Percentiles rank a stretch among this genome's conserved stretches.
These are phyloP conservation scores for Monopterus albus DNA, from an alignment of 2,113 vertebrate genomes.

Conservation along the genomic window DNA sequence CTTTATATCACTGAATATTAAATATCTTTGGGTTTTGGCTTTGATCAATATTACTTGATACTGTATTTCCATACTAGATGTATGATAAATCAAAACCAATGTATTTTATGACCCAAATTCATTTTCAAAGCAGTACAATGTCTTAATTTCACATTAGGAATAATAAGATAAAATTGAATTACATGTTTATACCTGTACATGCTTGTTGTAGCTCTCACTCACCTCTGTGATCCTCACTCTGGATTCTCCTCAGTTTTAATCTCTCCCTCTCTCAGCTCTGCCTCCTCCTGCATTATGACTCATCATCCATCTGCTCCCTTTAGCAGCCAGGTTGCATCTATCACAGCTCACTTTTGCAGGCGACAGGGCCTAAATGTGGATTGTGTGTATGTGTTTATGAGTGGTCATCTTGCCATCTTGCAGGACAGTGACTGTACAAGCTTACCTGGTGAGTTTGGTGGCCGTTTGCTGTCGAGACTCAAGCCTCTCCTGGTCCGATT, in stretches of 20 bases:
- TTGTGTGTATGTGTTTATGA: background rate
- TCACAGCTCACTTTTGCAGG: slow-evolving; percentile 11
- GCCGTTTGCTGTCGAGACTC: slow-evolving; percentile 95
- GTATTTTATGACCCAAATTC: too few species aligned
- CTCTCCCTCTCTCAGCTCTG: background rate
- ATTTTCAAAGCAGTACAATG: too few species aligned
- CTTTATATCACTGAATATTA: too few species aligned
- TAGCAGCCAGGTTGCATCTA: slow-evolving; percentile 13
- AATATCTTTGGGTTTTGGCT: too few species aligned
- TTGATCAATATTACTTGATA: too few species aligned
- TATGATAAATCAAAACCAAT: too few species aligned
- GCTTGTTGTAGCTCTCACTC: background rate
- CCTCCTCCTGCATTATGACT: background rate
- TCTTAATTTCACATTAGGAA: background rate
- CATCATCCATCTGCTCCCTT: slow-evolving; percentile 31
- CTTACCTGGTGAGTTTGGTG: slow-evolving; percentile 95
- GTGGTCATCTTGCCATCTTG: too few species aligned
- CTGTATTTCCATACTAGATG: too few species aligned
- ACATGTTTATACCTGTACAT: background rate
- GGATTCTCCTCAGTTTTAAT: background rate
- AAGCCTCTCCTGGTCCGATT: slow-evolving; percentile 92
- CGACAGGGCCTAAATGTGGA: background rate
- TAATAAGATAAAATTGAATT: too few species aligned
- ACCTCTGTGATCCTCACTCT: background rate
- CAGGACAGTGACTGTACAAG: too few species aligned